Conservation (phyloP, 2,113 vertebrate genomes). For the Nerophis ophidion region DNA sequence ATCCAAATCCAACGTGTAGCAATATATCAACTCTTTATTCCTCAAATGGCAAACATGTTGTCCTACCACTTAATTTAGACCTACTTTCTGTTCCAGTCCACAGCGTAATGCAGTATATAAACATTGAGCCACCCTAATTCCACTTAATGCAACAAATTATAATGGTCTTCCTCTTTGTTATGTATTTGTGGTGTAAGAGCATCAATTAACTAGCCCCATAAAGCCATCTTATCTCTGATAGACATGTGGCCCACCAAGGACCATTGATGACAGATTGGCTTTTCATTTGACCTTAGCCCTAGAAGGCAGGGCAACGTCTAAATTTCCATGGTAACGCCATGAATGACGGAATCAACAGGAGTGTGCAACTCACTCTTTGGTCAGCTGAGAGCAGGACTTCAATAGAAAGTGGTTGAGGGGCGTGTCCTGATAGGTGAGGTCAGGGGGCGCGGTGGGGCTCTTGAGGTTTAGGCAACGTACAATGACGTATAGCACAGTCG, state of each 20-base stretch:
- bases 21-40: no score
- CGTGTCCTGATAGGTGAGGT: constrained; percentile 89
- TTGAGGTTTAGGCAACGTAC: constrained; percentile 96
- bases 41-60: no score
- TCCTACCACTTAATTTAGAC: no score
- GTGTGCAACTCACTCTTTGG: constrained; percentile 91
- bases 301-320: constrained; percentile 15
- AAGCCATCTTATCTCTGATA: constrained; percentile 14
- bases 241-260: constrained; percentile 18
- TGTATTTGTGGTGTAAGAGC: constrained; percentile 12
- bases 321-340: constrained; percentile 26
- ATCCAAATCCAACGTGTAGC: no score
- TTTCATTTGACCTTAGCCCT: constrained; percentile 10
- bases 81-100: no score
- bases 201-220: constrained; percentile 1
- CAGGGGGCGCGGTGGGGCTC: constrained; percentile 89
- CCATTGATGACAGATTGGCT: constrained; percentile 29
- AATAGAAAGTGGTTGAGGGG: constrained; percentile 85
- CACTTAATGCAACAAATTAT: constrained; percentile 15
- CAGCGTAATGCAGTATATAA: no score
- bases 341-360: constrained; percentile 15
- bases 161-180: background rate
- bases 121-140: no score
- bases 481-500: constrained; percentile 88
- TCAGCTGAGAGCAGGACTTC: constrained; percentile 91